Evolutionary conservation across 2,888 invertebrate species (phyloP).

Genomic region (Calephelis perditalis): DNA sequence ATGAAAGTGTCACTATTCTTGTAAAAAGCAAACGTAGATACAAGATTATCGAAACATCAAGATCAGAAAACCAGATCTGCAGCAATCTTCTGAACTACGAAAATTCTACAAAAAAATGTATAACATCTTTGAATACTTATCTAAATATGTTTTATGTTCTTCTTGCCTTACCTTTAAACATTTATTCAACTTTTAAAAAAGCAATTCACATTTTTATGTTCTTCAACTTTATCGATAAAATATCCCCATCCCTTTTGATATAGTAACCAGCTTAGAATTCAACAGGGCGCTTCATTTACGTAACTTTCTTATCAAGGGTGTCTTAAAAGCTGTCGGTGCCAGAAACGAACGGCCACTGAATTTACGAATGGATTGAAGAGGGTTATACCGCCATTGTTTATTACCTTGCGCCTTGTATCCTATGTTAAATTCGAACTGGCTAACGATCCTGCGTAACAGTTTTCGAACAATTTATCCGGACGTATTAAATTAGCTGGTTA

Average conservation of each 20-base stretch:
- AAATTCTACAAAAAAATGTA: too few species aligned
- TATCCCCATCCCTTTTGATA: slow-evolving; percentile 1
- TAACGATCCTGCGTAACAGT: slow-evolving; percentile 22
- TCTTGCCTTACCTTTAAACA: too few species aligned
- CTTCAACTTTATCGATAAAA: slow-evolving; percentile 12
- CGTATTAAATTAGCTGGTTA: too few species aligned
- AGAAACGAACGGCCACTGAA: slow-evolving; percentile 23
- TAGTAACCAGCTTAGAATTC: slow-evolving; percentile 7
- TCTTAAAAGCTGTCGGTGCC: slow-evolving; percentile 38
- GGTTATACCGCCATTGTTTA: slow-evolving; percentile 23
- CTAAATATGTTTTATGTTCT: too few species aligned
- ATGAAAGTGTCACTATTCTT: too few species aligned
- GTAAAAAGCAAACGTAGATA: too few species aligned
- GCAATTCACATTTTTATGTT: too few species aligned
- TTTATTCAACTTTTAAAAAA: too few species aligned
- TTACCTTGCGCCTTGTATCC: slow-evolving; percentile 22
- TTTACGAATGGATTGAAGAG: slow-evolving; percentile 15
- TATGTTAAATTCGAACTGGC: slow-evolving; percentile 28
- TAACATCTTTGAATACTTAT: too few species aligned
- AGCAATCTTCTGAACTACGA: too few species aligned
- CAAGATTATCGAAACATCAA: too few species aligned
- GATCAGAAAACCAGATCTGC: too few species aligned
- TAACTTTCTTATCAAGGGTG: slow-evolving; percentile 50
- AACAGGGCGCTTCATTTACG: slow-evolving; percentile 42
- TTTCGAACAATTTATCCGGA: slow-evolving; percentile 23